Evolutionary conservation across 2,113 vertebrate species (phyloP).

Genomic region (Clupea harengus): DNA sequence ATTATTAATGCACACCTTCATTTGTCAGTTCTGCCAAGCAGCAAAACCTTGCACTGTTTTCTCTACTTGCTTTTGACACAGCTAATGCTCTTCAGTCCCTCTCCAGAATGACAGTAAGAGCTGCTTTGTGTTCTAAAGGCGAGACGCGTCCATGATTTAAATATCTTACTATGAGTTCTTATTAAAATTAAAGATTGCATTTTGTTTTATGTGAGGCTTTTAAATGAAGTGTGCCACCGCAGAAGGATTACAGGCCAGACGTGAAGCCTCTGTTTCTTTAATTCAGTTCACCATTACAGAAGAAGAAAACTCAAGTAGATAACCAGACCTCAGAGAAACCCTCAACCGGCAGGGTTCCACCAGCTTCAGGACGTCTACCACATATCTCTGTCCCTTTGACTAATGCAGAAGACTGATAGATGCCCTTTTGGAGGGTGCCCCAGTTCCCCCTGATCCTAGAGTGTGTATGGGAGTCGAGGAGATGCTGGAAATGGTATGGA

Average conservation of each 20-base stretch:
- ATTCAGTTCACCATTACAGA: background rate
- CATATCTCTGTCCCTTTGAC: background rate
- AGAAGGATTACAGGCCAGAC: background rate
- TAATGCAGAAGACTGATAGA: background rate
- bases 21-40: conserved; percentile 33
- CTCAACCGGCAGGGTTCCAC: background rate
- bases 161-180: background rate
- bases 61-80: background rate
- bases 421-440: background rate
- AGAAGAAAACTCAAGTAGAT: conserved; percentile 4
- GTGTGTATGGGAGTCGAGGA: background rate
- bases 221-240: background rate
- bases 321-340: background rate
- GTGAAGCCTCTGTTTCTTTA: background rate
- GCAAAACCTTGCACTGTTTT: background rate
- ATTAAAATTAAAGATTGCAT: background rate
- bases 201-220: background rate
- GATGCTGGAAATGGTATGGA: background rate
- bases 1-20: conserved; percentile 68
- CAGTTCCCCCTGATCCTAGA: background rate
- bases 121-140: too few species aligned
- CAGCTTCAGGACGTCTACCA: background rate
- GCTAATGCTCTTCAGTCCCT: background rate
- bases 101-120: too few species aligned
- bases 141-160: conserved; percentile 23